Percentiles rank a stretch among this genome's conserved stretches.
Conservation (phyloP, 2,113 vertebrate species). For the Sinocyclocheilus grahami region DNA sequence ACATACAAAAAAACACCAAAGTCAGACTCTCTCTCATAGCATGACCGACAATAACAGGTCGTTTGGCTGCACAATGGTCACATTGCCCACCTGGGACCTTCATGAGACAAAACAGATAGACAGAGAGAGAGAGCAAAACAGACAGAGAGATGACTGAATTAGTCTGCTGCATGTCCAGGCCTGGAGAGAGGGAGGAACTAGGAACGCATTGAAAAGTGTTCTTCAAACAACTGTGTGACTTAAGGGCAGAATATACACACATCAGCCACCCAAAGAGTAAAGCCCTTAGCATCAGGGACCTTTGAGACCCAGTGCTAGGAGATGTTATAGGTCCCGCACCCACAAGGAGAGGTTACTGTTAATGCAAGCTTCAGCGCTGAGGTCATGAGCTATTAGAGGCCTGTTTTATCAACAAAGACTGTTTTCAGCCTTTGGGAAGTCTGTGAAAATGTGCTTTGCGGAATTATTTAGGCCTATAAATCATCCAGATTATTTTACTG, state of each 20-base stretch:
- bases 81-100: slow-evolving; percentile 39
- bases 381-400: slow-evolving; percentile 9
- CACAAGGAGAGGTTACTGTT: slow-evolving; percentile 1
- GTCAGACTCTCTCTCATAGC: neutral
- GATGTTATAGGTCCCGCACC: slow-evolving; percentile 21
- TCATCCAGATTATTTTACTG: neutral
- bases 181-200: slow-evolving; percentile 50
- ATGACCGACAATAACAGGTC: slow-evolving; percentile 34
- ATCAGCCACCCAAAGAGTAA: slow-evolving; percentile 51
- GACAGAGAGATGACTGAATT: slow-evolving; percentile 39
- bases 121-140: slow-evolving; percentile 25
- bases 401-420: neutral
- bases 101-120: slow-evolving; percentile 8
- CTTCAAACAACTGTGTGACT: slow-evolving; percentile 54
- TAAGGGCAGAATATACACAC: slow-evolving; percentile 43
- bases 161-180: slow-evolving; percentile 52
- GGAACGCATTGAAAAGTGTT: slow-evolving; percentile 41
- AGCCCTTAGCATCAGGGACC: slow-evolving; percentile 22
- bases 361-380: slow-evolving; percentile 4
- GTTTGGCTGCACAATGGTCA: slow-evolving; percentile 48
- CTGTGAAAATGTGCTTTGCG: neutral
- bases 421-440: neutral
- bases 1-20: slow-evolving; percentile 1
- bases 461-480: neutral
- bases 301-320: neutral